Percentiles rank a stretch among this genome's conserved stretches.
Evolutionary conservation across 2,113 vertebrate species (phyloP).

Genomic region (Peromyscus maniculatus): DNA sequence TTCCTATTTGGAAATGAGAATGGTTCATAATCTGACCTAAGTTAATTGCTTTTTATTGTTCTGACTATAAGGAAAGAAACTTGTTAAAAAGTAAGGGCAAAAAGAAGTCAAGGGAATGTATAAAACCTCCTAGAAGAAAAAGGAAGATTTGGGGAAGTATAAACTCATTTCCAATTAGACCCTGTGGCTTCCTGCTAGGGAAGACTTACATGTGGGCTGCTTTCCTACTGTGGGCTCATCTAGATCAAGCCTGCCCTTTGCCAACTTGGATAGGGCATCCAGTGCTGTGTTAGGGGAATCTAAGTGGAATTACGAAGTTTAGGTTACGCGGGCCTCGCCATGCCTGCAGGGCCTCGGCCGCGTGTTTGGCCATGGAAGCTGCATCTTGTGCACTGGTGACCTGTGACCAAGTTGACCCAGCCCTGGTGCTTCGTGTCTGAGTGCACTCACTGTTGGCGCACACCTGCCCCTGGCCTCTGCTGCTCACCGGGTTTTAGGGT

Average conservation of each 20-base stretch:
- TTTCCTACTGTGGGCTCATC: neutral
- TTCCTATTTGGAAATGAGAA: neutral
- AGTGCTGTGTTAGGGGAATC: neutral
- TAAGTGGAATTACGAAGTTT: neutral
- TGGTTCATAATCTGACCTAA: neutral
- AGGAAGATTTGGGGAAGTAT: neutral
- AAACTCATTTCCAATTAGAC: neutral
- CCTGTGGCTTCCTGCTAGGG: neutral
- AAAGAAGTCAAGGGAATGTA: neutral
- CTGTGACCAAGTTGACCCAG: fast-evolving
- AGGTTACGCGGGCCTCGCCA: fast-evolving
- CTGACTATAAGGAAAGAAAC: neutral
- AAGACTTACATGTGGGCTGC: neutral
- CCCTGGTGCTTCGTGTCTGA: fast-evolving
- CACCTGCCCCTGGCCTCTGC: fast-evolving
- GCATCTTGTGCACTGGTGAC: fast-evolving
- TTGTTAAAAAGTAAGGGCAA: slow-evolving; percentile 4
- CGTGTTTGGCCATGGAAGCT: neutral
- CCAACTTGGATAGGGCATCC: neutral
- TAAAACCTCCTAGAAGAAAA: neutral
- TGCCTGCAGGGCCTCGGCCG: fast-evolving
- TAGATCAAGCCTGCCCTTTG: neutral
- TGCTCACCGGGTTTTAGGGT: fast-evolving
- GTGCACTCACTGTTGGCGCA: fast-evolving
- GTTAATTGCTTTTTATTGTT: neutral